Base-by-base conservation (phyloP, 2,888 invertebrate genomes). In the Ochlodes sylvanus region DNA sequence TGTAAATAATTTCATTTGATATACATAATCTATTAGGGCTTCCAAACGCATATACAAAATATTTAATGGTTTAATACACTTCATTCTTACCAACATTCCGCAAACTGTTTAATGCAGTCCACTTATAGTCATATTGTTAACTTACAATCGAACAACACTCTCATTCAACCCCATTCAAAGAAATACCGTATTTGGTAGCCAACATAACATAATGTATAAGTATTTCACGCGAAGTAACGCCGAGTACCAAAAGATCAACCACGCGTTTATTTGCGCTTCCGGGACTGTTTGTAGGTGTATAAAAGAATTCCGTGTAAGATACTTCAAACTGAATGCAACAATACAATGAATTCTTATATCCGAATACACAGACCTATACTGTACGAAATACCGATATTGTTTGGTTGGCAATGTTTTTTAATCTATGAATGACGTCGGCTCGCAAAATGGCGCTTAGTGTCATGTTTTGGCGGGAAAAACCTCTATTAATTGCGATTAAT, bases 281-380 rank as follows among this genome's bases (percentile, higher is more conserved):
- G 44, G 52, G 21, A 14, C 21, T 19, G 9, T 32, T 10, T 38
- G 21, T 21, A 21, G 12, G 19, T 14, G 21, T 14, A 61, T 50
- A 61, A 61, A 61, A 15, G 52, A 21, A 63, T 63, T 63, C 62
- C 21, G 62, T 63, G 62, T 38, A 63, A 54, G 50, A 19, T n/a
- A n/a, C 38, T 52, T 32, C 15, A 47, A 47, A 9, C 15, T 47
- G 6, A 47, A 7, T 7, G 9, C 44, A 47, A 17, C 15, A 17
- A 17, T 17, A 17, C 1, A 10, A 50, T 38, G 34, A 14, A 38
- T 19, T 15, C 41, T 19, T 15, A 15, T 44, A 44, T 44, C 9
- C 17, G 17, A 47, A 47, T 12, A 7, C 44, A 17, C 0, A 47
- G 44, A 10, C 10, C 10, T 3, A 34, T 34, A 38, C 10, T 38